Evolutionary conservation across 2,797 vertebrate species (phyloP), one percentile per base, ranked within the genome.

Genomic region (Sylvilagus floridanus): DNA sequence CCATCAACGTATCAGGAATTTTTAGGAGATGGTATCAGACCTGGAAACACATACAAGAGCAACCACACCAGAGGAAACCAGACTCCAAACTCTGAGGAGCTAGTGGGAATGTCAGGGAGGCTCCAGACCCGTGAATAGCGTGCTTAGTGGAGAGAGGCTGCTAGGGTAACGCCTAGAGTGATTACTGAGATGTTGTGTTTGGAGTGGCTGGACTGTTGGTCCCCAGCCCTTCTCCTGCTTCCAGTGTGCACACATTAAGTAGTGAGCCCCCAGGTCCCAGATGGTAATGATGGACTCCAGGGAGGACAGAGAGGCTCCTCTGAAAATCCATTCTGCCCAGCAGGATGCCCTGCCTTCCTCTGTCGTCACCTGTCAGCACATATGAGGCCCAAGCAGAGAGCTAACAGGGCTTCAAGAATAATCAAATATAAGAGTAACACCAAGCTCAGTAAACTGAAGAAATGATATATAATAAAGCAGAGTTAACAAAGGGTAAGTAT

Each of bases 21-120:
- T 63, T 90, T 73, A 65, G 77, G 50, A 89, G 35, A 84, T 85
- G 32, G 28, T 37, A 37, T 78, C 35, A 83, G 35, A 69, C 16
- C 32, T 87, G 35, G 63, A 73, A 86, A 92, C 87, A 83, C 78
- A 88, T 75, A 85, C 30, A 32, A 92, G 72, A 90, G 52, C 50
- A 86, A 62, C 62, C 68, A 17, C 65, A 78, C 32, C 69, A 52
- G 22, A 37, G 42, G 84, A 30, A 54, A 7, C 54, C 30, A 30
- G 86, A 17, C 26, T 75, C 28, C 69, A 85, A 84, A 88, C 68
- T 73, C 63, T 32, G 54, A 81, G 54, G 71, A 54, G 21, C 11
- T 30, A 42, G 57, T 62, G 62, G 47, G 66, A 87, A 68, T 68
- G 32, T 92, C 42, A 35, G 63, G 22, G 47, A 66, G 7, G n/a